Conservation (phyloP, 2,888 invertebrate species). For the Aquatica leii region DNA sequence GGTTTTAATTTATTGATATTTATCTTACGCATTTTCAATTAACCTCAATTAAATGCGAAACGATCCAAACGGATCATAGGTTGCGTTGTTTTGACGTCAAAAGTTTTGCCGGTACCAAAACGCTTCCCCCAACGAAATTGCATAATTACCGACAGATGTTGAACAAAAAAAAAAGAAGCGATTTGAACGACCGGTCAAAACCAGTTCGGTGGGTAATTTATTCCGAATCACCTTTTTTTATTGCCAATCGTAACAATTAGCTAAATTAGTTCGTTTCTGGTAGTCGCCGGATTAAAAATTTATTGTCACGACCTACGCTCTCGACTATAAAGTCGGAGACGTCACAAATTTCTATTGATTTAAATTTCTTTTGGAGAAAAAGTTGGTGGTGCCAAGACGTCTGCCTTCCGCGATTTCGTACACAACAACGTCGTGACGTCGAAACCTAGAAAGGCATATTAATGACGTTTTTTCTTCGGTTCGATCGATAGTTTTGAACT, state of each 20-base stretch:
- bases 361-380: background rate
- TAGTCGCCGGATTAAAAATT: no score
- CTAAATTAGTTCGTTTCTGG: background rate
- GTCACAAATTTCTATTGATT: background rate
- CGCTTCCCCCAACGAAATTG: background rate
- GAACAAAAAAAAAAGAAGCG: background rate
- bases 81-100: background rate
- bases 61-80: background rate
- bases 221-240: background rate
- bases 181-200: background rate
- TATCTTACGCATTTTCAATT: conserved; percentile 1
- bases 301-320: no score
- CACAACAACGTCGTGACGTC: no score
- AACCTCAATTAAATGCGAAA: background rate
- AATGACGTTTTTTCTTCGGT: no score
- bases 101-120: background rate
- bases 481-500: no score
- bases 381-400: background rate
- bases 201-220: background rate
- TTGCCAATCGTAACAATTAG: no score
- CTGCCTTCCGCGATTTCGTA: no score
- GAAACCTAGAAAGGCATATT: no score
- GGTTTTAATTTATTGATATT: conserved; percentile 7
- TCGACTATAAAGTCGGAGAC: background rate
- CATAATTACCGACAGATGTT: background rate